Conservation (phyloP, 2,888 invertebrate genomes). For the Chydorus sphaericus region DNA sequence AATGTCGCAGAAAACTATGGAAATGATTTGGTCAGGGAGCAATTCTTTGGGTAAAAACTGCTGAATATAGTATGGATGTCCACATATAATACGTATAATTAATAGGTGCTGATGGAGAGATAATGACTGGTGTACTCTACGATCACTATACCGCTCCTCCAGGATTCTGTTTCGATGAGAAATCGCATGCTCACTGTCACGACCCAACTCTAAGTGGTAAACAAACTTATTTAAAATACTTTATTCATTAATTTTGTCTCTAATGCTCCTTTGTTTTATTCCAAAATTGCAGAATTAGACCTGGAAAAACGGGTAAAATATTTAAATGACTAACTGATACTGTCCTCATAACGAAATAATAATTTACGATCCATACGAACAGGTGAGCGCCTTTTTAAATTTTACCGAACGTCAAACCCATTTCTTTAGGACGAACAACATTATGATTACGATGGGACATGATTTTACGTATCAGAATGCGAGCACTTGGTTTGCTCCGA, state of each 20-base stretch:
- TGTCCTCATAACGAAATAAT: conserved; percentile 2
- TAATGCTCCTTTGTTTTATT: too few species aligned
- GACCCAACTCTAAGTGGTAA: conserved; percentile 1
- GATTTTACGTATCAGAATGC: conserved; percentile 71
- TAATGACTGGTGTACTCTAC: conserved; percentile 36
- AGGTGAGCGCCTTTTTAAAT: conserved; percentile 14
- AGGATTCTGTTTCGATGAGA: conserved; percentile 38
- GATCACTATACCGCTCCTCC: conserved; percentile 32
- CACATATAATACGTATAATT: background rate
- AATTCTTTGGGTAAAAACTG: conserved; percentile 17
- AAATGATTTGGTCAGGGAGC: conserved; percentile 29
- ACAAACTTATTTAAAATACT: background rate
- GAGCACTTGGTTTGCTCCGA: conserved; percentile 56
- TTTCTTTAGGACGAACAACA: conserved; percentile 43
- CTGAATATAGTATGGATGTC: background rate
- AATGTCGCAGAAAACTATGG: conserved; percentile 21
- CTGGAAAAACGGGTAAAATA: too few species aligned
- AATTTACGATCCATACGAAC: conserved; percentile 3
- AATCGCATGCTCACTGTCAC: conserved; percentile 15
- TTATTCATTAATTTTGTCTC: too few species aligned
- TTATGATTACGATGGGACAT: conserved; percentile 83
- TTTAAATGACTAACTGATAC: too few species aligned
- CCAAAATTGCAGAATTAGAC: too few species aligned
- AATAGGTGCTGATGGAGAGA: conserved; percentile 24
- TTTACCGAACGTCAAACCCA: conserved; percentile 25